Conservation (phyloP, 2,888 invertebrate genomes). For the Tinea semifulvella region DNA sequence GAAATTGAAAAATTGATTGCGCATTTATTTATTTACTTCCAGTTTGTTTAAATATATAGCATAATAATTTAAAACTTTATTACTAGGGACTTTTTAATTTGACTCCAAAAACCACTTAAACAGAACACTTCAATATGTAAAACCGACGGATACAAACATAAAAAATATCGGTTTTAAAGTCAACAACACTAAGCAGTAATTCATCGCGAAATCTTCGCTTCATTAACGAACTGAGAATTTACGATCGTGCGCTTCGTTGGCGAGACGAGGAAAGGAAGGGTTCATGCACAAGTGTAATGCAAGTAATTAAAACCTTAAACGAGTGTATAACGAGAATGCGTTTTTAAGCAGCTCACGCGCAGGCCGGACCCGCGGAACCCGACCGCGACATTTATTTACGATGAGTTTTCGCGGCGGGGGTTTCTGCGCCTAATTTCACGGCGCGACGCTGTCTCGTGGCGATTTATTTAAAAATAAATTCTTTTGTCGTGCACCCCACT, state of each 20-base stretch:
- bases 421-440: conserved; percentile 59
- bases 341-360: conserved; percentile 38
- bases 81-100: too few species aligned
- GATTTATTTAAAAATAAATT: conserved; percentile 61
- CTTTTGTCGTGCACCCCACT: conserved; percentile 57
- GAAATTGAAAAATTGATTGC: too few species aligned
- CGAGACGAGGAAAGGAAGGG: conserved; percentile 27
- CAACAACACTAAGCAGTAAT: conserved; percentile 55
- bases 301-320: conserved; percentile 63
- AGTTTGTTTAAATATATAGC: too few species aligned
- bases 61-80: too few species aligned
- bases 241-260: conserved; percentile 47
- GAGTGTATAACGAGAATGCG: conserved; percentile 61
- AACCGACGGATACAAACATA: conserved; percentile 40
- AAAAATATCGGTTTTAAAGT: conserved; percentile 50
- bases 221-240: conserved; percentile 59
- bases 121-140: conserved; percentile 45
- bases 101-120: conserved; percentile 56
- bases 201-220: conserved; percentile 50
- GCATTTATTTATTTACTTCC: too few species aligned
- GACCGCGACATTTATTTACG: conserved; percentile 59
- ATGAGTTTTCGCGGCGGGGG: conserved; percentile 62
- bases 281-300: conserved; percentile 43
- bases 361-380: conserved; percentile 30
- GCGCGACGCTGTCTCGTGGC: conserved; percentile 57